These are phyloP conservation scores for Tiliacea aurago DNA, from an alignment of 2,888 invertebrate species.

Conservation along the genomic window DNA sequence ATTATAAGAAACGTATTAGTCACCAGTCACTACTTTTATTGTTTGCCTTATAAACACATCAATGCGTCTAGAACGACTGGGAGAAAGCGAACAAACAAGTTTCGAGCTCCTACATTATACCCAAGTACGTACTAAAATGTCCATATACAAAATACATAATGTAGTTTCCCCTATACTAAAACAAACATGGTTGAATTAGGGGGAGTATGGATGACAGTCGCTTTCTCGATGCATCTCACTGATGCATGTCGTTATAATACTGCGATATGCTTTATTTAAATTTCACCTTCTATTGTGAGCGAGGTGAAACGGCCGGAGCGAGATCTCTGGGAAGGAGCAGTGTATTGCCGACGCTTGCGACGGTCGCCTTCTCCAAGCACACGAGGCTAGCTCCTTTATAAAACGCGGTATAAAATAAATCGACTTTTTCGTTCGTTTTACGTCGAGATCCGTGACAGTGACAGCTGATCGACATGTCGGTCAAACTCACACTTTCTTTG, in stretches of 20 bases:
- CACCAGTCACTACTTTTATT: slow-evolving; percentile 48
- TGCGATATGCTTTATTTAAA: slow-evolving; percentile 89
- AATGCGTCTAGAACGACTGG: slow-evolving; percentile 39
- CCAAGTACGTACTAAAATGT: slow-evolving; percentile 37
- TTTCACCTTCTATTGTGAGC: slow-evolving; percentile 90
- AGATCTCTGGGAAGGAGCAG: slow-evolving; percentile 88
- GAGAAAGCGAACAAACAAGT: slow-evolving; percentile 62
- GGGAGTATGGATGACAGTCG: slow-evolving; percentile 58
- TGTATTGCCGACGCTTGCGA: slow-evolving; percentile 82
- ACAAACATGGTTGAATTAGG: slow-evolving; percentile 59
- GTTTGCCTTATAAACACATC: slow-evolving; percentile 46
- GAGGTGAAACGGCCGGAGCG: slow-evolving; percentile 86
- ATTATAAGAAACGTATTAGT: slow-evolving; percentile 45
- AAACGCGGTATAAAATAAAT: slow-evolving; percentile 74
- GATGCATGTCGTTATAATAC: slow-evolving; percentile 86
- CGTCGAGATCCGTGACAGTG: slow-evolving; percentile 61
- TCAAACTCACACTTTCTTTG: slow-evolving; percentile 82
- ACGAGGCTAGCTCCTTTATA: slow-evolving; percentile 72
- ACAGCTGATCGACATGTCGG: slow-evolving; percentile 79
- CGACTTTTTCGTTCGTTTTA: slow-evolving; percentile 62
- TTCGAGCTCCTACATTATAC: slow-evolving; percentile 41
- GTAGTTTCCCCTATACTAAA: slow-evolving; percentile 51
- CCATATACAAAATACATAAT: slow-evolving; percentile 25
- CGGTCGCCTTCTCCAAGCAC: slow-evolving; percentile 81
- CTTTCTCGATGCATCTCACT: slow-evolving; percentile 87